Evolutionary conservation across 2,113 vertebrate species (phyloP), one percentile per base, ranked within the genome.

Genomic region (Megaceryle torquata): DNA sequence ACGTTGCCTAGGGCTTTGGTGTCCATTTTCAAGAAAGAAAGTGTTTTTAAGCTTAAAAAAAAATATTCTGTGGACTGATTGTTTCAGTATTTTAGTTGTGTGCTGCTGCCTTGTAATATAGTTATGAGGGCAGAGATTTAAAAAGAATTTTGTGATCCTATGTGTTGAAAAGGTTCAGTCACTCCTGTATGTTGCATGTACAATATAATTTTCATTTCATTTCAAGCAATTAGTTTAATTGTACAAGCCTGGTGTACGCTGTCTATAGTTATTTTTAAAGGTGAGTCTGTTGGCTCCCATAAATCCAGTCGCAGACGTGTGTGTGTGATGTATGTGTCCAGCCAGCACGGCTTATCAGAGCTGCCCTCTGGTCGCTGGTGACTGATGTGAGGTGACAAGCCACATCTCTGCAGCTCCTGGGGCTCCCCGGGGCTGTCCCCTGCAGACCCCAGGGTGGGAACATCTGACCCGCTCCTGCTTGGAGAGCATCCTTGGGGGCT

Each of bases 1-100:
- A 71, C 77, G 85, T 98, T 97, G 98, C 98, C 97, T 57, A 92
- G 85, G 97, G 98, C 97, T 94, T 96, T 71, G 92, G 96, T 88
- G 96, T 97, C 97, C 88, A 70, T 98, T 98, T 97, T 93, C 78
- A 74, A 90, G 95, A 85, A 83, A 86, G 82, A 56, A 48, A 95
- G 64, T 90, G 79, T 95, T 96, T 97, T 92, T 96, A 97, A 94
- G 82, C 85, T 82, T 80, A 65, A 88, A 96, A 88, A 70, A 54
- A 39, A 37, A 71, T 22, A 83, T 82, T 97, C 82, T 89, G 51
- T 90, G 95, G 97, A 95, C 88, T 77, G 97, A 93, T 92, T 92
- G 3, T 91, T 97, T 91, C 86, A 89, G 88, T 64, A 41, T 76
- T 86, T 75, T 57, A 65, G 87, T 69, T 91, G 70, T 59, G 61